Base-by-base conservation (phyloP, 2,113 vertebrate genomes). In the Athene cunicularia region DNA sequence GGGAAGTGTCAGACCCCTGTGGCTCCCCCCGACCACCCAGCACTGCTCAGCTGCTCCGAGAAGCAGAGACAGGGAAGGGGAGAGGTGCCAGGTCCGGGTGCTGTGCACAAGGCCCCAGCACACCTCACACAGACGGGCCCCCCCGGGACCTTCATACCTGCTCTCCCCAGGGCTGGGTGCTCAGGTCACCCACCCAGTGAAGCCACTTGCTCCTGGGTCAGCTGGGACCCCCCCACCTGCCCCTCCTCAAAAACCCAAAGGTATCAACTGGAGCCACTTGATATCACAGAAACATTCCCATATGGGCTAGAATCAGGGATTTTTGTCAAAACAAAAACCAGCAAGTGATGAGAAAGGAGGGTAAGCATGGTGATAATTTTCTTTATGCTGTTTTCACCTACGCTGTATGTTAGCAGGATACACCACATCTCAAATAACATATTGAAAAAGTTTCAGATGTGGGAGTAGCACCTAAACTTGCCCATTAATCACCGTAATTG, bases 61-160 rank as follows among this genome's bases (percentile, higher is more conserved):
- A 35, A 35, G 12, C 56, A 58, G 68, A 41, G 60, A 33, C 3
- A 3, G 60, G 23, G 43, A 8, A n/a, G 56, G 66, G 0, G 27
- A 45, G 66, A 11, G 12, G 33, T 66, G 77, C 30, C 41, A 28
- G 28, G 23, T 3, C 7, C 2, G 21, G 70, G 16, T 52, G 73
- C 73, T 24, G 45, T 1, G 5, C 60, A 8, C 62, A 32, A 32
- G 24, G 60, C 3, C 41, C 41, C 3, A 30, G 68, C 32, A 52
- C 37, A 21, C 14, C 52, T 50, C 2, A 0, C 30, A 15, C 3
- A 1, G 14, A 22, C 16, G 28, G 19, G 27, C 5, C 39, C 80
- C 80, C 64, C 71, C 26, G 55, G 20, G 18, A 74, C 30, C 37
- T 32, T 18, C 9, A 5, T 26, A 12, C 52, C 21, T 43, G 52